phyloP scores from a whole-genome alignment of 2,113 vertebrate genomes.

The Deroptyus accipitrinus region DNA sequence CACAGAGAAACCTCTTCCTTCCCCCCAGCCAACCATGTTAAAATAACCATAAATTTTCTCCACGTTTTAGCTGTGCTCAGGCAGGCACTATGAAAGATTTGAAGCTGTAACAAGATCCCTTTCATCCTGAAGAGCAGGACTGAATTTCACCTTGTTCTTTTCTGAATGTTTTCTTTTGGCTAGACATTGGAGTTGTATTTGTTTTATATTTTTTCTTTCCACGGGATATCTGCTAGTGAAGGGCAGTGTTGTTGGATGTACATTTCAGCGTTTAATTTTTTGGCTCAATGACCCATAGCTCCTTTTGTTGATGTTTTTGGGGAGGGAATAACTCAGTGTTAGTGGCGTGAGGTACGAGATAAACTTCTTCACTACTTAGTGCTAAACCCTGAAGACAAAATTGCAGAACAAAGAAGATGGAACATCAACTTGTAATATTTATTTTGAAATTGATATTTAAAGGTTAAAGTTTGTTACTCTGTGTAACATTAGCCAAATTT shows the following conservation, averaged over 20 bases:
- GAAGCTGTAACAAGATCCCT: slow-evolving; percentile 30
- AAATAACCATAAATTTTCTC: slow-evolving; percentile 40
- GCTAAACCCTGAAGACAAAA: neutral
- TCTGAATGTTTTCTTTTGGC: slow-evolving; percentile 9
- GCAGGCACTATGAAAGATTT: neutral
- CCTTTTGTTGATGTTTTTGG: slow-evolving; percentile 29
- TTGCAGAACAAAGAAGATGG: neutral
- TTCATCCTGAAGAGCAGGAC: neutral
- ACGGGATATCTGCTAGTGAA: neutral
- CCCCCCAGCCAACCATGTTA: slow-evolving; percentile 11
- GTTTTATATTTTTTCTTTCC: neutral
- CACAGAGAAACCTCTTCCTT: slow-evolving; percentile 29
- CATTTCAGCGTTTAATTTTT: slow-evolving; percentile 54
- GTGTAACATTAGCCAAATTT: neutral
- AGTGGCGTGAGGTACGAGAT: neutral
- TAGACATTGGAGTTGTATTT: neutral
- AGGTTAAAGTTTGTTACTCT: neutral
- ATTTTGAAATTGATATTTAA: neutral
- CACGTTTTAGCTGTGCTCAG: neutral
- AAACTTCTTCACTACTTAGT: neutral
- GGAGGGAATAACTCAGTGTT: neutral
- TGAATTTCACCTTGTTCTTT: slow-evolving; percentile 18
- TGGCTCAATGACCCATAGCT: slow-evolving; percentile 54
- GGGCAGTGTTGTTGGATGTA: neutral
- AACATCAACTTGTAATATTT: slow-evolving; percentile 1